A percentile compares a stretch with the other conserved stretches of the same genome.
phyloP scores from a whole-genome alignment of 1,140 invertebrate species.

The Steinernema feltiae region DNA sequence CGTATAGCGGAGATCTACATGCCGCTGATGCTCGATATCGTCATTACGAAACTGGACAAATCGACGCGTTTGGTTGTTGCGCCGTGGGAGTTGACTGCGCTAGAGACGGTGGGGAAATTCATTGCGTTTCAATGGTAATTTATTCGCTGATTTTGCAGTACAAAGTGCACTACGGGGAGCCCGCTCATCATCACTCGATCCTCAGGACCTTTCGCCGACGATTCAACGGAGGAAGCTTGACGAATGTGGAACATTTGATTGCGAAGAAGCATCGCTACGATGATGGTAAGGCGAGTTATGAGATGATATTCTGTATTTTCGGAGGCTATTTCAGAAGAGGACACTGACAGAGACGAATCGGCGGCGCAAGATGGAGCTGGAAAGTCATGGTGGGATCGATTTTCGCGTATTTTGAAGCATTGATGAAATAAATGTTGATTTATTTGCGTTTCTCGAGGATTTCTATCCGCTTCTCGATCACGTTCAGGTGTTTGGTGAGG shows the following conservation, averaged over 20 bases:
- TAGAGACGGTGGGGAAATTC: neutral
- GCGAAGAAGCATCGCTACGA: neutral
- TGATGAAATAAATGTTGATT: no score
- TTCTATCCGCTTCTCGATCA: constrained; percentile 79
- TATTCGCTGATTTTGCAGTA: neutral
- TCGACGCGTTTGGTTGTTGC: neutral
- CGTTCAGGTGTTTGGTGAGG: constrained; percentile 71
- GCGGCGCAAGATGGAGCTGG: no score
- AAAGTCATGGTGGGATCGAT: no score
- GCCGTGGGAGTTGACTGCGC: neutral
- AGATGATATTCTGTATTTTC: no score
- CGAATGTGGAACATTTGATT: neutral
- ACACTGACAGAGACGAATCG: neutral
- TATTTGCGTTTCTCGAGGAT: constrained; percentile 77
- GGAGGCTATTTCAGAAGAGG: no score
- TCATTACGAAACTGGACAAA: neutral
- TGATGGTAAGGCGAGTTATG: neutral
- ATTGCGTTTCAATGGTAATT: neutral
- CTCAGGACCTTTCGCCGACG: neutral
- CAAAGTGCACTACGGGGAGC: neutral
- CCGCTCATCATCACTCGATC: neutral
- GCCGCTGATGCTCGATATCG: neutral
- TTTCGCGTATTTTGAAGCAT: no score
- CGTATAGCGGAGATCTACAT: neutral
- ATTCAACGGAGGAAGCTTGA: neutral